These are phyloP conservation scores for Vimba vimba DNA, from an alignment of 2,113 vertebrate species.

Conservation along the genomic window DNA sequence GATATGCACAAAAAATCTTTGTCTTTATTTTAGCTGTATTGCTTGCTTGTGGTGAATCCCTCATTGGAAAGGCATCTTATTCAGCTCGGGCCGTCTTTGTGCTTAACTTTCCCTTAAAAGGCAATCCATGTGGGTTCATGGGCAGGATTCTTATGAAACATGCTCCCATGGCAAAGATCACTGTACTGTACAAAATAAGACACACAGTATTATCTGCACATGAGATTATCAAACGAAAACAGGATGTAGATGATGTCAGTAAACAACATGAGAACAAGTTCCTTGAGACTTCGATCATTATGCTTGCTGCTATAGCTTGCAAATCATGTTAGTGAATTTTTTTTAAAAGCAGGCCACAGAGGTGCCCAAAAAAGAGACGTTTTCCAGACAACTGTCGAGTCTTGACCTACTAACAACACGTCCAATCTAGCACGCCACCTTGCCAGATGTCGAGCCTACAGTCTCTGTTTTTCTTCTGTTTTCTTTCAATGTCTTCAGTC, in stretches of 20 bases:
- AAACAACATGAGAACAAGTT: neutral
- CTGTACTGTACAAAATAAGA: conserved; percentile 8
- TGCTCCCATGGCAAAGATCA: conserved; percentile 20
- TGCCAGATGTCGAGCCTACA: conserved; percentile 25
- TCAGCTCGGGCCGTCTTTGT: conserved; percentile 18
- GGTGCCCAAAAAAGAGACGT: conserved; percentile 47
- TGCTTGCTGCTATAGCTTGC: neutral
- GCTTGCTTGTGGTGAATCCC: conserved; percentile 48
- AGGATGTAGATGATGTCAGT: neutral
- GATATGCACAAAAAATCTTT: conserved; percentile 10
- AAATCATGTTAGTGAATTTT: neutral
- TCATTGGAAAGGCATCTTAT: conserved; percentile 48
- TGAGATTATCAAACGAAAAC: neutral
- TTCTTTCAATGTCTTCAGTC: conserved; percentile 37
- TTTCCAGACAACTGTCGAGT: conserved; percentile 44
- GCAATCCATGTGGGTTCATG: conserved; percentile 25
- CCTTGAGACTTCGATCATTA: neutral
- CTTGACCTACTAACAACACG: conserved; percentile 50
- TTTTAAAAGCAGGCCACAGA: conserved; percentile 2
- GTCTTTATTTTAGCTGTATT: conserved; percentile 34
- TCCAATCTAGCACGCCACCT: conserved; percentile 41
- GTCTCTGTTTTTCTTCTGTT: conserved; percentile 15
- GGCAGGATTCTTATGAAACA: conserved; percentile 29
- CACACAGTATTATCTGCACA: neutral
- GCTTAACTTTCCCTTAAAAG: conserved; percentile 46